Evolutionary conservation across 2,113 vertebrate species (phyloP).

Genomic region (Oplegnathus fasciatus): DNA sequence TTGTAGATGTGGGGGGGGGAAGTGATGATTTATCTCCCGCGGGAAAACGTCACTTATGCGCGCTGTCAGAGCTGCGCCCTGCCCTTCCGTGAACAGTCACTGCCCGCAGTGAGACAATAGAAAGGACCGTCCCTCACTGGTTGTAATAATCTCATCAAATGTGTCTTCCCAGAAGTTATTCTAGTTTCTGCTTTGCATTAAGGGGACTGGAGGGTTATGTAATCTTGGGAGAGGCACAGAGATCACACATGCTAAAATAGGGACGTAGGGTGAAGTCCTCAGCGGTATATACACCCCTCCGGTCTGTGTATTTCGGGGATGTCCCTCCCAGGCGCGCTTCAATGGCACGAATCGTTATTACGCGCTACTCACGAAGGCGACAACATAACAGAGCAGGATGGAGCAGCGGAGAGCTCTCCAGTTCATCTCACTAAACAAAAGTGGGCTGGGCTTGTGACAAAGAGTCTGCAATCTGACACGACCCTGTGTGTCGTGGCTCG

Average conservation of each 20-base stretch:
- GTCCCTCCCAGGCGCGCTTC: conserved; percentile 55
- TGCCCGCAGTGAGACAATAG: neutral
- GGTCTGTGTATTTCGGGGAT: conserved; percentile 38
- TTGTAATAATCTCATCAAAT: neutral
- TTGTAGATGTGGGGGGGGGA: neutral
- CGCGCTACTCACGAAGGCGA: conserved; percentile 6
- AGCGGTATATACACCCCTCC: neutral
- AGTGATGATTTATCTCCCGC: conserved; percentile 20
- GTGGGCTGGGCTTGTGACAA: conserved; percentile 74
- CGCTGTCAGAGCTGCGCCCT: neutral
- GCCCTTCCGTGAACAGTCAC: neutral
- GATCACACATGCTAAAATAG: conserved; percentile 32
- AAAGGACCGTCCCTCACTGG: neutral
- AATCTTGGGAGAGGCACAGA: conserved; percentile 16
- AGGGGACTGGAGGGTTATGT: conserved; percentile 5
- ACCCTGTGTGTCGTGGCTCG: conserved; percentile 42
- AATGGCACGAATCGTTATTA: conserved; percentile 16
- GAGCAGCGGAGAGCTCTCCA: neutral
- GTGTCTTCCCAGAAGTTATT: conserved; percentile 8
- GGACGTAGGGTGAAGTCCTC: neutral
- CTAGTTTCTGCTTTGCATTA: conserved; percentile 23
- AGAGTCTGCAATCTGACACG: conserved; percentile 71
- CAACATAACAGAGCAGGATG: conserved; percentile 5
- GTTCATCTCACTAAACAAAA: conserved; percentile 39
- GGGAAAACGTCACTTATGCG: neutral